These are phyloP conservation scores for Mimachlamys varia DNA, from an alignment of 2,888 invertebrate genomes.

Conservation along the genomic window DNA sequence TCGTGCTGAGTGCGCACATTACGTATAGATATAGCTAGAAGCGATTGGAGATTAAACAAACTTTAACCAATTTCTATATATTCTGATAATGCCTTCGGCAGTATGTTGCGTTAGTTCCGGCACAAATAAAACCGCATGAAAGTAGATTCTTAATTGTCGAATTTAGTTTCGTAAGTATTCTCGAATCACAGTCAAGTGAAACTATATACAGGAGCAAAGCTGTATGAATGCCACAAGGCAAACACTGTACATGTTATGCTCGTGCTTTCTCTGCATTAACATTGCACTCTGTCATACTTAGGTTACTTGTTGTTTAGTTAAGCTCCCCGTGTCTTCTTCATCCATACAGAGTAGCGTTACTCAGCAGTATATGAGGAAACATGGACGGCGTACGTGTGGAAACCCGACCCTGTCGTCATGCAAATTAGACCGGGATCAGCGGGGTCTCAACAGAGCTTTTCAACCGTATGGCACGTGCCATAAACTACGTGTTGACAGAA, in stretches of 20 bases:
- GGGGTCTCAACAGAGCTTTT: not conserved
- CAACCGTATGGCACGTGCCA: not conserved
- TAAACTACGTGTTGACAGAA: not conserved
- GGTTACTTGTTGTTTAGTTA: not conserved
- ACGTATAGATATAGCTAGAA: not conserved
- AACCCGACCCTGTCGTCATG: not conserved
- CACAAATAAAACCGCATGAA: not conserved
- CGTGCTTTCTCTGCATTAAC: not conserved
- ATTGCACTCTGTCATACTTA: not conserved
- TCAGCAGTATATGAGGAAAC: not conserved
- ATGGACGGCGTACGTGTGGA: not conserved
- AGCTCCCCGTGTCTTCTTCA: not conserved
- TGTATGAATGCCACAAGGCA: not conserved
- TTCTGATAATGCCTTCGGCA: not conserved
- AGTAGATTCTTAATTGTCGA: not conserved
- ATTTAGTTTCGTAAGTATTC: not conserved
- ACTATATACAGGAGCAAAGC: not conserved
- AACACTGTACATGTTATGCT: not conserved
- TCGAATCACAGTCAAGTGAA: not conserved
- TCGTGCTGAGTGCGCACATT: not conserved
- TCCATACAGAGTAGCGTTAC: not conserved
- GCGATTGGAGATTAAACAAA: not conserved
- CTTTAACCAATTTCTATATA: not conserved
- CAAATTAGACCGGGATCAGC: not conserved
- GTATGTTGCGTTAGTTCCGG: not conserved